Conservation (phyloP, 1,140 invertebrate genomes). For the Drosophila subobscura region DNA sequence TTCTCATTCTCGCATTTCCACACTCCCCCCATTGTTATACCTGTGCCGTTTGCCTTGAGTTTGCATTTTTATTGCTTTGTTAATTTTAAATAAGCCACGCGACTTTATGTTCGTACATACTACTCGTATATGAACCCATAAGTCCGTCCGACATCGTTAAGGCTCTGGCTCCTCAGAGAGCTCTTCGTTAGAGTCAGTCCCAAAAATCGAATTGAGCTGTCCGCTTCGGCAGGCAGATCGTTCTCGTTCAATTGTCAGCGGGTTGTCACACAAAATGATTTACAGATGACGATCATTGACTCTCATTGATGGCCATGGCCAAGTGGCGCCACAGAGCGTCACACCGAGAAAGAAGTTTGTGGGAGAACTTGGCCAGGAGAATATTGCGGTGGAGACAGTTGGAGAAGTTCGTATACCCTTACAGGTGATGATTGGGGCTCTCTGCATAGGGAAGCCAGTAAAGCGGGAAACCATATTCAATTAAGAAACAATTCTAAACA, state of each 20-base stretch:
- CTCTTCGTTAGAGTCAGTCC: conserved; percentile 46
- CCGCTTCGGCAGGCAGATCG: conserved; percentile 8
- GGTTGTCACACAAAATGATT: conserved; percentile 79
- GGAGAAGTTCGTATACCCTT: background rate
- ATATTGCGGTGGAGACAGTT: background rate
- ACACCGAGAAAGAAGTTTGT: background rate
- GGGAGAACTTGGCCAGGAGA: conserved; percentile 13
- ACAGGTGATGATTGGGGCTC: rapidly evolving
- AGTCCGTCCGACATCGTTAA: conserved; percentile 28
- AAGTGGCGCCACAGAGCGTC: conserved; percentile 55
- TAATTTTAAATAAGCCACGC: conserved; percentile 80
- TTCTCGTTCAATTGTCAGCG: conserved; percentile 70
- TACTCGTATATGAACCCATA: conserved; percentile 16
- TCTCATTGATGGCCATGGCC: background rate
- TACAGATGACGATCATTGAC: conserved; percentile 48
- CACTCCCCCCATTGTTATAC: conserved; percentile 50
- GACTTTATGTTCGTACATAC: conserved; percentile 58
- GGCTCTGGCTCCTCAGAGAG: background rate
- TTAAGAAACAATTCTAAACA: too few species aligned
- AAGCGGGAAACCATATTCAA: too few species aligned
- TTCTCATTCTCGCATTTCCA: conserved; percentile 5
- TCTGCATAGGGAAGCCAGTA: too few species aligned
- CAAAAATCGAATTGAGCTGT: conserved; percentile 55
- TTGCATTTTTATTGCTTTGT: conserved; percentile 78
- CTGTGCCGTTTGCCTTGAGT: conserved; percentile 38